Conservation (phyloP, 2,888 invertebrate species). For the Spialia ferax region DNA sequence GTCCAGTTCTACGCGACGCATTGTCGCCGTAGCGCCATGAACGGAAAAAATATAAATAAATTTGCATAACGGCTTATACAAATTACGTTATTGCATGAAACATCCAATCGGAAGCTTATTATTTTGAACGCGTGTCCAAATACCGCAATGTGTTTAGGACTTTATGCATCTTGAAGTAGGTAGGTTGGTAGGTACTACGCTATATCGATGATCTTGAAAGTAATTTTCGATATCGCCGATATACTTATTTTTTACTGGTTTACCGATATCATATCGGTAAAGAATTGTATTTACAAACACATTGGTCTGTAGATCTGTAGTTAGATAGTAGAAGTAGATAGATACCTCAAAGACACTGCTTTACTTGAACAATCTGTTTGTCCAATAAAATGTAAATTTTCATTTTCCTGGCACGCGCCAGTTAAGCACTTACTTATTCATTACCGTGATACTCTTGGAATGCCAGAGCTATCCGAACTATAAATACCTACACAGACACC, state of each 20-base stretch:
- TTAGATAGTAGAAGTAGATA: too few species aligned
- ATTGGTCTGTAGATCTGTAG: too few species aligned
- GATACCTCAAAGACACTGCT: not conserved
- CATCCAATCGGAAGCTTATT: conserved; percentile 54
- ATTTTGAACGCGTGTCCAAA: conserved; percentile 41
- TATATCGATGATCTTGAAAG: too few species aligned
- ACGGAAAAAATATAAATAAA: conserved; percentile 63
- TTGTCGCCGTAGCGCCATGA: conserved; percentile 49
- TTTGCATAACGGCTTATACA: conserved; percentile 67
- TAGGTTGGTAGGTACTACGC: too few species aligned
- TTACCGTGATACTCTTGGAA: conserved; percentile 15
- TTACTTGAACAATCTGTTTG: conserved; percentile 10
- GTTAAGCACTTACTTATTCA: conserved; percentile 13
- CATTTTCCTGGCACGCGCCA: conserved; percentile 30
- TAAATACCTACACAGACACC: not conserved
- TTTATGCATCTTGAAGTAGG: not conserved
- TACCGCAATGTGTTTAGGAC: conserved; percentile 26
- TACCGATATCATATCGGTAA: too few species aligned
- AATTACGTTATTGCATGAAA: conserved; percentile 62
- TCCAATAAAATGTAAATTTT: conserved; percentile 35
- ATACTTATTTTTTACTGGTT: too few species aligned
- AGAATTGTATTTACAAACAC: too few species aligned
- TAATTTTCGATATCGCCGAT: not conserved
- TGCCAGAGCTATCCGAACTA: not conserved
- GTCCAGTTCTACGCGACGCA: conserved; percentile 45